These are phyloP conservation scores for Agapornis roseicollis DNA, from an alignment of 2,113 vertebrate species.

Conservation along the genomic window DNA sequence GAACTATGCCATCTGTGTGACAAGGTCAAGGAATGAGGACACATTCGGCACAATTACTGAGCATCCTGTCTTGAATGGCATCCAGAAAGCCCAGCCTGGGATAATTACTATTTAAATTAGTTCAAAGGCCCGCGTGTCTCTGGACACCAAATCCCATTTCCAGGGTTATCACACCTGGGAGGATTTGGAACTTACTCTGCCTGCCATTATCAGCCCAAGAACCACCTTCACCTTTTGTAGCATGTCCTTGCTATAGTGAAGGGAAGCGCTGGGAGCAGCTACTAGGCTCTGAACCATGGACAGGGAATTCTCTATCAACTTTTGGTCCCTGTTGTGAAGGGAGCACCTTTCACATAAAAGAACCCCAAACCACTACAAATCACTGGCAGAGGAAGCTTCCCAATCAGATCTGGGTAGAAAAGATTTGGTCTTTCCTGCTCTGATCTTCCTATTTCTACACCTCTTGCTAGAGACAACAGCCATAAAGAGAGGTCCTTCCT, in stretches of 20 bases:
- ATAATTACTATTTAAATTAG: background rate
- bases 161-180: background rate
- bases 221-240: background rate
- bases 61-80: background rate
- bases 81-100: background rate
- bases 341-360: background rate
- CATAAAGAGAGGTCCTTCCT: background rate
- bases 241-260: background rate
- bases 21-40: constrained; percentile 51
- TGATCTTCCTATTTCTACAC: background rate
- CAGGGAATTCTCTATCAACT: background rate
- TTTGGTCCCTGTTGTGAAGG: background rate
- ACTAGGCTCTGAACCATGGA: background rate
- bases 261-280: background rate
- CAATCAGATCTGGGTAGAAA: background rate
- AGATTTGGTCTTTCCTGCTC: background rate
- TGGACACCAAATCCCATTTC: background rate
- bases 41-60: background rate
- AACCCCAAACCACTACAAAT: background rate
- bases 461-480: background rate
- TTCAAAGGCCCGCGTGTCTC: background rate
- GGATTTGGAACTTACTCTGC: background rate
- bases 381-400: background rate
- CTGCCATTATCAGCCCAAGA: background rate
- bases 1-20: background rate